A percentile compares a stretch with the other conserved stretches of the same genome.
These are phyloP conservation scores for Gadus chalcogrammus DNA, from an alignment of 2,113 vertebrate species.

Conservation along the genomic window DNA sequence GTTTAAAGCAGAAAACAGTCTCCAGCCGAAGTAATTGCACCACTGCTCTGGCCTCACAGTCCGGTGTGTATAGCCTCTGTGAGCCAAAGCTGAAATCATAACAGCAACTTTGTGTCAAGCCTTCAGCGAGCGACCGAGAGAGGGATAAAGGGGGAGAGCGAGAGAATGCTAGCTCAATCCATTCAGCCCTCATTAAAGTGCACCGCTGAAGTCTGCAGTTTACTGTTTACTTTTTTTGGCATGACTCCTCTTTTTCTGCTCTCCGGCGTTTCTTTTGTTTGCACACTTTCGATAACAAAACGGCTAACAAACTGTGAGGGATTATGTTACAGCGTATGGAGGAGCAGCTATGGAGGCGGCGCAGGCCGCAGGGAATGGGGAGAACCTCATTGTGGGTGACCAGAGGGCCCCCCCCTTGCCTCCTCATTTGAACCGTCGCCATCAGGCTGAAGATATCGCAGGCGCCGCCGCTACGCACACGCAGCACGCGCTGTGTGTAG, in stretches of 20 bases:
- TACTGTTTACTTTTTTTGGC: neutral
- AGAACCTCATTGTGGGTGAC: no score
- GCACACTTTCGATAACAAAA: no score
- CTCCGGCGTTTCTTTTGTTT: no score
- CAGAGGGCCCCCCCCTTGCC: no score
- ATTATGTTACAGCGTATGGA: no score
- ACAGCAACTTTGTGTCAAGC: neutral
- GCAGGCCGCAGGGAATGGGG: no score
- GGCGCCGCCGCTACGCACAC: no score
- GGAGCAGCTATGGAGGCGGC: no score
- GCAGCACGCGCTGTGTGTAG: no score
- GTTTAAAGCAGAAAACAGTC: constrained; percentile 2
- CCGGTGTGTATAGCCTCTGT: constrained; percentile 4
- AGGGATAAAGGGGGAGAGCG: neutral
- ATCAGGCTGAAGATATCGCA: no score
- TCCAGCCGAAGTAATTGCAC: constrained; percentile 21
- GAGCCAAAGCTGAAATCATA: constrained; percentile 1
- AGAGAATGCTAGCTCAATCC: constrained; percentile 1
- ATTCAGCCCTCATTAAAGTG: constrained; percentile 41
- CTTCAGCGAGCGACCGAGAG: neutral
- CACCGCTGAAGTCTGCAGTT: neutral
- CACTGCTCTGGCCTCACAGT: constrained; percentile 9
- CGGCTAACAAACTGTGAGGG: no score
- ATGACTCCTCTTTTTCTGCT: constrained; percentile 19
- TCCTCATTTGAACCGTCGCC: no score